Evolutionary conservation across 2,113 vertebrate species (phyloP).

Genomic region (Crotalus horridus): DNA sequence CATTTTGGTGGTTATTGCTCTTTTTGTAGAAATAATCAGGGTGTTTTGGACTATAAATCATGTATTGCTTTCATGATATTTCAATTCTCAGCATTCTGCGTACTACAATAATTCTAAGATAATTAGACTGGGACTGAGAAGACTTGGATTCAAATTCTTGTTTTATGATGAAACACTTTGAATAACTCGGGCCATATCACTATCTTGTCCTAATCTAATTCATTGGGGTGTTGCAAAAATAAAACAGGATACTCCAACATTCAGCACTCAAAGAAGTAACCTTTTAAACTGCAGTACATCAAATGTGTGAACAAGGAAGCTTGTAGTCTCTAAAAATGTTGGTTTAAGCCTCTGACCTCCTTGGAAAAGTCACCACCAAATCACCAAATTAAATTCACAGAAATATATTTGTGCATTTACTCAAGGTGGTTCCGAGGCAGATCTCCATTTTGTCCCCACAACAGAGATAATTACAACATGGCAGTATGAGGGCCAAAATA

Average conservation of each 20-base stretch:
- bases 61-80: neutral
- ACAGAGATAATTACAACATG: neutral
- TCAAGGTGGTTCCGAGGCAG: neutral
- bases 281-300: neutral
- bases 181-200: neutral
- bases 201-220: neutral
- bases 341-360: neutral
- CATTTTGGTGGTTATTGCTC: slow-evolving; percentile 32
- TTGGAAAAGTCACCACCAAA: neutral
- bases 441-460: neutral
- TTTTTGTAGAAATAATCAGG: slow-evolving; percentile 8
- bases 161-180: neutral
- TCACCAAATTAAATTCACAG: neutral
- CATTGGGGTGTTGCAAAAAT: neutral
- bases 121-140: neutral
- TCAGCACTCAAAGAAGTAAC: neutral
- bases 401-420: neutral
- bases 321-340: neutral
- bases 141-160: neutral
- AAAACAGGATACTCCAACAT: neutral
- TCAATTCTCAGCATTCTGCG: neutral
- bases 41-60: neutral
- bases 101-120: neutral
- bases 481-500: neutral
- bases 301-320: neutral